Percentiles rank a stretch among this genome's conserved stretches.
phyloP scores from a whole-genome alignment of 1,140 invertebrate genomes.

The Papilio xuthus region DNA sequence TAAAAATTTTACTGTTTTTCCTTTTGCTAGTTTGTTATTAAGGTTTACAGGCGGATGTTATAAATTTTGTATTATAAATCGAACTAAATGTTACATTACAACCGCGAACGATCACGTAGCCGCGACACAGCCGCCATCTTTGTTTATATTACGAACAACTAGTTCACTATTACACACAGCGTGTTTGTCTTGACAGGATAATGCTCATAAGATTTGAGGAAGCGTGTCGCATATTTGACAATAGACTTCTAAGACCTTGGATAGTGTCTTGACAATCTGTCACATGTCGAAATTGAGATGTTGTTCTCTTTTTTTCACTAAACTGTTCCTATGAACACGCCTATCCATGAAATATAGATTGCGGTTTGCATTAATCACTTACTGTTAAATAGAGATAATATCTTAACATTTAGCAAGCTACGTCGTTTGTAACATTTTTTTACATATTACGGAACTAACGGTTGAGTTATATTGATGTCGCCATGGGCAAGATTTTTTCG shows the following conservation, averaged over 20 bases:
- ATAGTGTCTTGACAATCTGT: conserved; percentile 1
- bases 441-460: not conserved
- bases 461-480: not conserved
- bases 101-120: conserved; percentile 12
- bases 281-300: not conserved
- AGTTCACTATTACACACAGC: conserved; percentile 13
- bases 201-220: conserved; percentile 4
- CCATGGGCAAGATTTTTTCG: too few relatives aligned
- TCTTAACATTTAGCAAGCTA: not conserved
- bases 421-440: not conserved
- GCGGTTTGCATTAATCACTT: not conserved
- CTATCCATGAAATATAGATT: not conserved
- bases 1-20: conserved; percentile 7
- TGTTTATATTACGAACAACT: conserved; percentile 25
- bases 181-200: conserved; percentile 19
- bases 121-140: conserved; percentile 18
- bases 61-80: conserved; percentile 67
- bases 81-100: conserved; percentile 43
- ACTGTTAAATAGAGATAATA: not conserved
- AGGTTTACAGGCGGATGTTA: conserved; percentile 61
- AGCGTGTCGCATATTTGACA: not conserved
- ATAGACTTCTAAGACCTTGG: not conserved
- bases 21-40: conserved; percentile 6
- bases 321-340: not conserved
- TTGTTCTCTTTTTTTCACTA: not conserved